phyloP scores from a whole-genome alignment of 1,140 invertebrate genomes.

The Zaprionus africanus region DNA sequence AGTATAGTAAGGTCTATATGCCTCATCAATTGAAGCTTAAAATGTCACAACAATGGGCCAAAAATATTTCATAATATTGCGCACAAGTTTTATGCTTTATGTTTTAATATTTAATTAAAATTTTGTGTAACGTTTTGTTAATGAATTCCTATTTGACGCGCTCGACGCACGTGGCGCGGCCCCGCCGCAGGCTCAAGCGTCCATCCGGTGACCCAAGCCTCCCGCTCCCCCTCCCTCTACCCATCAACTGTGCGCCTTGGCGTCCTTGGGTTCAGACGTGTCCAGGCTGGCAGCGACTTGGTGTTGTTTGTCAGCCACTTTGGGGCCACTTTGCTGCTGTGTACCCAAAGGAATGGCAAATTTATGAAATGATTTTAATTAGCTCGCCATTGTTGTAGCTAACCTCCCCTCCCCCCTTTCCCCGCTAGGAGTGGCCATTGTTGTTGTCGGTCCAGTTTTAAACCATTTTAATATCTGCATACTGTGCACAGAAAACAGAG shows the following conservation, averaged over 20 bases:
- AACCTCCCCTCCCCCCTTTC: too few species aligned
- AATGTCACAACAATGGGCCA: conserved; percentile 5
- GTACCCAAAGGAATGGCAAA: conserved; percentile 70
- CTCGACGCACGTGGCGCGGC: conserved; percentile 71
- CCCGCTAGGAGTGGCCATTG: neutral
- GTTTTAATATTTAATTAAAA: conserved; percentile 83
- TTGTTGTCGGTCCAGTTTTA: conserved; percentile 46
- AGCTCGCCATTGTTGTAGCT: conserved; percentile 43
- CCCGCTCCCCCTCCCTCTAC: neutral
- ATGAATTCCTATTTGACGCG: conserved; percentile 82
- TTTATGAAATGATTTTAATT: conserved; percentile 81
- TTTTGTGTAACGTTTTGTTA: conserved; percentile 83
- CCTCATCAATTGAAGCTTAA: neutral
- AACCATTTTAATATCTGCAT: conserved; percentile 63
- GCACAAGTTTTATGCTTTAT: conserved; percentile 75
- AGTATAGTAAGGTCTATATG: neutral
- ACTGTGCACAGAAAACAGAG: conserved; percentile 2
- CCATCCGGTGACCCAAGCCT: conserved; percentile 38
- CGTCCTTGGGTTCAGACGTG: conserved; percentile 21
- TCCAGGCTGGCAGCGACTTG: conserved; percentile 25
- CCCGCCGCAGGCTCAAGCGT: conserved; percentile 60
- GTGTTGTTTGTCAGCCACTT: conserved; percentile 41
- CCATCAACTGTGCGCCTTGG: neutral
- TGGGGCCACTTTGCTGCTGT: conserved; percentile 40
- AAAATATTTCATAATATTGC: conserved; percentile 63